Conservation (phyloP, 2,797 vertebrate species). For the Takifugu ocellatus region DNA sequence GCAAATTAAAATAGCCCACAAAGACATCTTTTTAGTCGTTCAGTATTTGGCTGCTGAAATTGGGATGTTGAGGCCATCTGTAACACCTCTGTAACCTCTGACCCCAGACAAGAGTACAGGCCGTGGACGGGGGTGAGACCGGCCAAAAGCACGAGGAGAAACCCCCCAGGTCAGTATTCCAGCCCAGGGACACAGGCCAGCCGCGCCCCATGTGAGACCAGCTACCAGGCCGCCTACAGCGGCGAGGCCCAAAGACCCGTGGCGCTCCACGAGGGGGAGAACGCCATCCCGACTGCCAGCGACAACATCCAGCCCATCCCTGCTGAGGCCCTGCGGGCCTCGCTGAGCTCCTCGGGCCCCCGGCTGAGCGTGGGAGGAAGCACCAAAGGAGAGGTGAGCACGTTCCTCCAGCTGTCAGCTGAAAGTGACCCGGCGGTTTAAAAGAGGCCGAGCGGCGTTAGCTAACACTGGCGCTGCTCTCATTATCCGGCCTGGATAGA, state of each 20-base stretch:
- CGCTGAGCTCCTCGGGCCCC: conserved; percentile 25
- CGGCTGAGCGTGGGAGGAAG: conserved; percentile 41
- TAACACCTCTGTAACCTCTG: too few species aligned
- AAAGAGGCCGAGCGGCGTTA: conserved; percentile 61
- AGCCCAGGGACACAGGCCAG: conserved; percentile 70
- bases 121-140: conserved; percentile 85
- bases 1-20: too few species aligned
- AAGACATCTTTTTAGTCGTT: too few species aligned
- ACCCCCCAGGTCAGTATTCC: conserved; percentile 67
- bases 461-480: conserved; percentile 58
- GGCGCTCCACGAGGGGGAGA: conserved; percentile 47
- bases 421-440: conserved; percentile 72
- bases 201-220: conserved; percentile 76
- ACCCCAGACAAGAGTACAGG: conserved; percentile 84
- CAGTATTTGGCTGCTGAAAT: too few species aligned
- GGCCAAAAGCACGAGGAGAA: conserved; percentile 78
- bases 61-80: too few species aligned
- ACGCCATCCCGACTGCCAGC: conserved; percentile 27
- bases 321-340: conserved; percentile 18
- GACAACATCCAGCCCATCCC: conserved; percentile 39
- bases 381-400: conserved; percentile 58
- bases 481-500: conserved; percentile 63
- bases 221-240: conserved; percentile 85
- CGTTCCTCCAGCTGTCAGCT: conserved; percentile 22
- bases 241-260: conserved; percentile 67